Base-by-base conservation (phyloP, 2,888 invertebrate species). In the Zelleria hepariella region DNA sequence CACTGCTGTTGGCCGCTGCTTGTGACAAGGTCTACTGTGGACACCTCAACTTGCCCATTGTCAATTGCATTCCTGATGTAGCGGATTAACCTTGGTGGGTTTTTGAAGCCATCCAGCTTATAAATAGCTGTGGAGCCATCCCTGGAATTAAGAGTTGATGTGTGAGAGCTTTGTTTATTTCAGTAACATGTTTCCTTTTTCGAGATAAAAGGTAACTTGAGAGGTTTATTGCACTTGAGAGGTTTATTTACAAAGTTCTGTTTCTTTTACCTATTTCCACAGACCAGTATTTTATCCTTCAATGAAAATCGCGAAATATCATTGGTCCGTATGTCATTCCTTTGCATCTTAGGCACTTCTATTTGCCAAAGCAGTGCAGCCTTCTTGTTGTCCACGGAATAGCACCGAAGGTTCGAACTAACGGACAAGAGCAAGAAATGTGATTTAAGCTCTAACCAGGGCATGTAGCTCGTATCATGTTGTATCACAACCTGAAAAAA, bases 191-290 rank as follows among this genome's bases (percentile, higher is more conserved):
- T 42, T 42, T 42, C 10, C 32, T 51, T 8, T 51, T 51, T n/a
- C n/a, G n/a, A n/a, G n/a, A n/a, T n/a, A n/a, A n/a, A n/a, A n/a
- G n/a, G n/a, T n/a, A n/a, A n/a, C n/a, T n/a, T n/a, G n/a, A n/a
- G n/a, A n/a, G n/a, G n/a, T n/a, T n/a, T n/a, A n/a, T n/a, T n/a
- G n/a, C n/a, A n/a, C n/a, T n/a, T n/a, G n/a, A n/a, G n/a, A n/a
- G n/a, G n/a, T n/a, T n/a, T n/a, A n/a, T n/a, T n/a, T n/a, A n/a
- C n/a, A n/a, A n/a, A n/a, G n/a, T n/a, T n/a, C n/a, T n/a, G n/a
- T n/a, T n/a, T n/a, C n/a, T n/a, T 53, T 62, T 66, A 88, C 88
- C 88, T 86, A 68, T 87, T 88, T 58, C 86, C 88, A 75, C 86
- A 86, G 55, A 77, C 71, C 56, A 88, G 66, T 1, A 77, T 32